Evolutionary conservation across 2,888 invertebrate species (phyloP).

Genomic region (Phyllotreta cruciferae): DNA sequence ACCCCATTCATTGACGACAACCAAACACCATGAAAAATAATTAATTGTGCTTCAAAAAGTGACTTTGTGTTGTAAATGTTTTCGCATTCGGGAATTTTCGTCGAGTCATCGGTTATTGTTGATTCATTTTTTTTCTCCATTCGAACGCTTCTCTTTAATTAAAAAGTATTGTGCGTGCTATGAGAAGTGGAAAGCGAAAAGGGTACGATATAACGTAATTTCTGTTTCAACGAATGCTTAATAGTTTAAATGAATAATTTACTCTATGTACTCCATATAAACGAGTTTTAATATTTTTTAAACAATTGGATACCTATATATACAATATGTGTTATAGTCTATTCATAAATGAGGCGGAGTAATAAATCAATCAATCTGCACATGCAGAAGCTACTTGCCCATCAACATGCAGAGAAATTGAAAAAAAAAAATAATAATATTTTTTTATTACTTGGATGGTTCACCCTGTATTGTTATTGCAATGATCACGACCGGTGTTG

Average conservation of each 20-base stretch:
- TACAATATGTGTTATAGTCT: no score
- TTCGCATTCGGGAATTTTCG: slow-evolving; percentile 38
- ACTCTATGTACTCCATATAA: no score
- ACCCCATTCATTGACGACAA: slow-evolving; percentile 52
- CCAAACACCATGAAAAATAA: slow-evolving; percentile 61
- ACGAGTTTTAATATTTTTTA: no score
- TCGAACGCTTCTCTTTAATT: slow-evolving; percentile 41
- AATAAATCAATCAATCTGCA: no score
- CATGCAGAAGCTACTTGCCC: no score
- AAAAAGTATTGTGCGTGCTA: slow-evolving; percentile 37
- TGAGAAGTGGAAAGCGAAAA: slow-evolving; percentile 27
- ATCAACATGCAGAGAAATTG: no score
- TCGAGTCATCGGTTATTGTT: slow-evolving; percentile 40
- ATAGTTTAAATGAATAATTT: neutral
- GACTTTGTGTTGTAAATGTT: slow-evolving; percentile 50
- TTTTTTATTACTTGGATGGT: no score
- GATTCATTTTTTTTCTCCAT: slow-evolving; percentile 25
- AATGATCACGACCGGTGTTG: no score
- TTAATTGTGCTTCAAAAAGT: slow-evolving; percentile 59
- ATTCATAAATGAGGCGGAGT: no score
- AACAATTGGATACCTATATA: no score
- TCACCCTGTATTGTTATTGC: no score
- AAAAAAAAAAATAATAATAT: no score
- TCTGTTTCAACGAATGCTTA: slow-evolving; percentile 21
- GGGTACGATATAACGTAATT: slow-evolving; percentile 31